These are phyloP conservation scores for Scaptomyza parva DNA, from an alignment of 2,888 invertebrate genomes.

Conservation along the genomic window DNA sequence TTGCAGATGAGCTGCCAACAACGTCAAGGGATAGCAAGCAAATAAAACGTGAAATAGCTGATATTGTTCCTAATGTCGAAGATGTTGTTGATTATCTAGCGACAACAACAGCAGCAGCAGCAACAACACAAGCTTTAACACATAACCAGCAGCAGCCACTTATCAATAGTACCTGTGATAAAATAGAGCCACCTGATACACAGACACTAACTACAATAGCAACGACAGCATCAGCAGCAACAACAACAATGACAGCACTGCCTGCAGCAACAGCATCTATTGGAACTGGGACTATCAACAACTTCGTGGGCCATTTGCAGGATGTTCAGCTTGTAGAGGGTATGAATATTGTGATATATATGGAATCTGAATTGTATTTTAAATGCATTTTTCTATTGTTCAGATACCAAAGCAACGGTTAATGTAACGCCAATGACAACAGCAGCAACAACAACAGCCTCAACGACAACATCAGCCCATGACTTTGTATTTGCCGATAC, in stretches of 20 bases:
- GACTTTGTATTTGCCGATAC: conserved; percentile 81
- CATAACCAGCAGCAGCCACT: conserved; percentile 67
- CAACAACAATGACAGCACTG: conserved; percentile 19
- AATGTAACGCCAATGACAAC: conserved; percentile 45
- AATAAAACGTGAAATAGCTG: conserved; percentile 62
- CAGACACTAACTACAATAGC: conserved; percentile 39
- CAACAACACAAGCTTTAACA: conserved; percentile 33
- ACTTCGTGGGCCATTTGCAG: conserved; percentile 57
- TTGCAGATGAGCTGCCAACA: conserved; percentile 51
- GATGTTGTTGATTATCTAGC: conserved; percentile 56
- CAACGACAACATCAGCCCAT: conserved; percentile 49
- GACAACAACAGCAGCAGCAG: conserved; percentile 27
- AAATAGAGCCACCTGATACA: conserved; percentile 70
- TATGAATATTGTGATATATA: conserved; percentile 4
- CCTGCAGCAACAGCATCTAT: conserved; percentile 24
- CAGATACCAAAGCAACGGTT: conserved; percentile 70
- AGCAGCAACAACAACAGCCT: conserved; percentile 33
- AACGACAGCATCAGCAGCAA: conserved; percentile 29
- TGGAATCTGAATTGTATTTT: not conserved
- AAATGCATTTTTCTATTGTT: not conserved
- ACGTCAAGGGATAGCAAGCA: conserved; percentile 72
- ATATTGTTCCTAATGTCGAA: conserved; percentile 56
- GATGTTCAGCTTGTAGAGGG: conserved; percentile 59
- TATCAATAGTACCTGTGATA: conserved; percentile 84
- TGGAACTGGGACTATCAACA: conserved; percentile 46